Conservation (phyloP, 2,888 invertebrate genomes). For the Dasypolia templi region DNA sequence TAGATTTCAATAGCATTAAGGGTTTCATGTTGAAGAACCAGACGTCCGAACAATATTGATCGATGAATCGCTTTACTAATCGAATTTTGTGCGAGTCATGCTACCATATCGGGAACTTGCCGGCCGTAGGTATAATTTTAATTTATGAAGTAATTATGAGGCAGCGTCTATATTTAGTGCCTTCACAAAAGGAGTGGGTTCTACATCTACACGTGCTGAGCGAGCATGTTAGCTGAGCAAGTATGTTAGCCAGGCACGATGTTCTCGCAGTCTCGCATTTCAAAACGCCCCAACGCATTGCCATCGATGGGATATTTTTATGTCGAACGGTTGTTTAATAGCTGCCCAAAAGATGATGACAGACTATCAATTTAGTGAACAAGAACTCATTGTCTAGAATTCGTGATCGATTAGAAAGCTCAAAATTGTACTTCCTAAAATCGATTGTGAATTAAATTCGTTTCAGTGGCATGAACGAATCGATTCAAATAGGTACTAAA, state of each 20-base stretch:
- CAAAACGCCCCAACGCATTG: background rate
- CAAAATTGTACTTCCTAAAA: background rate
- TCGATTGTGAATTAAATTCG: background rate
- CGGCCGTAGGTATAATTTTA: constrained; percentile 24
- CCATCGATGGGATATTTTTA: background rate
- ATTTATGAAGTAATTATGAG: constrained; percentile 47
- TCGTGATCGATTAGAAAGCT: background rate
- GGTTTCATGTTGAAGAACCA: constrained; percentile 36
- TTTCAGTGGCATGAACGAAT: constrained; percentile 8
- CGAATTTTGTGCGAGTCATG: constrained; percentile 48
- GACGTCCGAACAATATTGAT: constrained; percentile 49
- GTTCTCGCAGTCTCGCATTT: background rate
- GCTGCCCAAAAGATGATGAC: constrained; percentile 2
- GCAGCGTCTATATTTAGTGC: constrained; percentile 31
- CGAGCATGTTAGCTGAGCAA: background rate
- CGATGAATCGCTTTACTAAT: constrained; percentile 36
- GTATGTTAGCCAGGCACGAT: background rate
- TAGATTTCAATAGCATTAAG: constrained; percentile 22
- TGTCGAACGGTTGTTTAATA: background rate
- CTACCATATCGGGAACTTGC: constrained; percentile 43
- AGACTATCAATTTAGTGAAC: background rate
- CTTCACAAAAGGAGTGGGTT: constrained; percentile 24
- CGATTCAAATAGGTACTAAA: background rate
- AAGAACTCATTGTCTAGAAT: background rate
- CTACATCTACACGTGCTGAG: no score